Evolutionary conservation across 1,140 invertebrate species (phyloP).

Genomic region (Macrotrachela quadricornifera): DNA sequence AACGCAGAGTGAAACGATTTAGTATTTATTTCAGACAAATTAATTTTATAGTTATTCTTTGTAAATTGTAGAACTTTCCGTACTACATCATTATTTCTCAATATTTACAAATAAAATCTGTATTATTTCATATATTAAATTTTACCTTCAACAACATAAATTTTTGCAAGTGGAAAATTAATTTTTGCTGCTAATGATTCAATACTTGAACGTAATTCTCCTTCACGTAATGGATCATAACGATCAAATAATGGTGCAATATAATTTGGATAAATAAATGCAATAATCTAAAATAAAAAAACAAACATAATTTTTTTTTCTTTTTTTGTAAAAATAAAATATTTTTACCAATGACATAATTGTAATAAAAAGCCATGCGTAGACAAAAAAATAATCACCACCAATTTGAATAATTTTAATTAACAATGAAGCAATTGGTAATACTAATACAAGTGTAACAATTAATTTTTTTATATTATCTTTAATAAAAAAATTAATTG

Average conservation of each 20-base stretch:
- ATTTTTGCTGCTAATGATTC: constrained; percentile 65
- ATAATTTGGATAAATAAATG: constrained; percentile 81
- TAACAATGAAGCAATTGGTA: constrained; percentile 55
- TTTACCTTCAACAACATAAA: constrained; percentile 79
- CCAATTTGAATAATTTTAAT: constrained; percentile 64
- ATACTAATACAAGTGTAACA: constrained; percentile 48
- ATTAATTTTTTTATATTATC: constrained; percentile 71
- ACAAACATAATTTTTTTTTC: constrained; percentile 13
- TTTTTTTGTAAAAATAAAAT: not conserved
- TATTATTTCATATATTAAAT: not conserved
- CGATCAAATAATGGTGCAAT: constrained; percentile 97
- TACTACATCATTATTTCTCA: not conserved
- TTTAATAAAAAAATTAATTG: constrained; percentile 67
- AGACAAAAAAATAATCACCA: constrained; percentile 72
- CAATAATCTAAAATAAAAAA: constrained; percentile 38
- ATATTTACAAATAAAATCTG: not conserved
- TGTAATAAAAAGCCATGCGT: constrained; percentile 58
- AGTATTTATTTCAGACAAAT: not conserved
- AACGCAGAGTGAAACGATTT: not conserved
- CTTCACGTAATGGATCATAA: constrained; percentile 79
- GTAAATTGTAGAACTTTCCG: not conserved
- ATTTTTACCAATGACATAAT: not conserved
- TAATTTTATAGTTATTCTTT: not conserved
- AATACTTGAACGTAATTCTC: constrained; percentile 59
- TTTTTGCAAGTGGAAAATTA: constrained; percentile 73